Evolutionary conservation across 2,113 vertebrate species (phyloP).

Genomic region (Camelus dromedarius): DNA sequence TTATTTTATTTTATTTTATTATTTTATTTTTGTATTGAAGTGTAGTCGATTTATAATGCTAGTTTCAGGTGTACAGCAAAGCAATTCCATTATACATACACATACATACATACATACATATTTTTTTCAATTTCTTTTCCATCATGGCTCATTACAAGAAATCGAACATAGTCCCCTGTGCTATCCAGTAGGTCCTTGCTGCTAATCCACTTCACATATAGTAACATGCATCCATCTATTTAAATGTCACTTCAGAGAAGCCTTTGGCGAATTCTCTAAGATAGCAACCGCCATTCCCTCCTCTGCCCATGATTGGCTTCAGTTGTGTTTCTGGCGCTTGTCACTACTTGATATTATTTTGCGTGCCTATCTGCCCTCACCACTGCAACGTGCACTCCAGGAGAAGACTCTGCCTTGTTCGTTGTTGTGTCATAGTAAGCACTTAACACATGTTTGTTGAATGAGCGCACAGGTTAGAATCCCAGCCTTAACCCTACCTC

Average conservation of each 20-base stretch:
- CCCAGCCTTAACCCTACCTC: neutral
- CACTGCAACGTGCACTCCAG: neutral
- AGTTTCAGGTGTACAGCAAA: no score
- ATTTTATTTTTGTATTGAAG: no score
- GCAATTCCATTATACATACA: no score
- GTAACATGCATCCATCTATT: neutral
- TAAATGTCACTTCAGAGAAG: neutral
- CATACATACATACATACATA: no score
- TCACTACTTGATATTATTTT: neutral
- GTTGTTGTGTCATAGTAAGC: neutral
- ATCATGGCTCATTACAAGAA: no score
- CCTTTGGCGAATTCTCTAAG: neutral
- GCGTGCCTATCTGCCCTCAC: neutral
- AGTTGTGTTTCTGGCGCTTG: no score
- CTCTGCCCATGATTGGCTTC: neutral
- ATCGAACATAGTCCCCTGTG: no score
- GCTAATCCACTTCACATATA: no score
- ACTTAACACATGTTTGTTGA: neutral
- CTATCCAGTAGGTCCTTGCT: no score
- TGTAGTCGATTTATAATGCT: no score
- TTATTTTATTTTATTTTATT: no score
- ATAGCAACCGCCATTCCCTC: neutral
- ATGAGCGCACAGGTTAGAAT: neutral
- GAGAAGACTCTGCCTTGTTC: neutral
- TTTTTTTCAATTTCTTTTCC: no score